Percentiles rank a stretch among this genome's conserved stretches.
phyloP scores from a whole-genome alignment of 2,888 invertebrate genomes.

The Dryomyza anilis region DNA sequence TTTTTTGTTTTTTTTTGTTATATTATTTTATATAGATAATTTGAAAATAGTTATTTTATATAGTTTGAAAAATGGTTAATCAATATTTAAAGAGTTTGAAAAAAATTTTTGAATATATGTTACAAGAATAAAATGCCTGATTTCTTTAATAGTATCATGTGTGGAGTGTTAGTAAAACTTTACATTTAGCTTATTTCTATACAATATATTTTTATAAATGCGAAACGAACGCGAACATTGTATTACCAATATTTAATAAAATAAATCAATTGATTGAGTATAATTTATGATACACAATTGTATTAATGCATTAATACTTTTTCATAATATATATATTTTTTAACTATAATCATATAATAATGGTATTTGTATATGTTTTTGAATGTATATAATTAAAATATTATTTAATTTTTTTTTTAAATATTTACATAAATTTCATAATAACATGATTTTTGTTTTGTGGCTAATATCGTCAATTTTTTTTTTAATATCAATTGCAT shows the following conservation, averaged over 20 bases:
- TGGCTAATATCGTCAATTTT: conserved; percentile 12
- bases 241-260: neutral
- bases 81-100: neutral
- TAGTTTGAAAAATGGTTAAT: neutral
- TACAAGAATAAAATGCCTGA: conserved; percentile 15
- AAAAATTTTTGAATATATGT: conserved; percentile 1
- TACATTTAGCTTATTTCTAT: neutral
- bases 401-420: conserved; percentile 30
- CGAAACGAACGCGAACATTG: neutral
- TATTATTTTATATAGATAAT: neutral
- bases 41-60: neutral
- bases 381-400: conserved; percentile 17
- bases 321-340: conserved; percentile 17
- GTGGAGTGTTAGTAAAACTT: neutral
- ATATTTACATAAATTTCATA: conserved; percentile 33
- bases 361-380: conserved; percentile 21
- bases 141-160: neutral
- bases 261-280: neutral
- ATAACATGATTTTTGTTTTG: conserved; percentile 19
- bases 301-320: conserved; percentile 19
- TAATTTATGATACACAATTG: conserved; percentile 3
- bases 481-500: conserved; percentile 22
- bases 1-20: conserved; percentile 9
- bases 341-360: conserved; percentile 4
- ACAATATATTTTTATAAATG: too few relatives aligned